Evolutionary conservation across 1,140 invertebrate species (phyloP).

Genomic region (Trichonephila inaurata): DNA sequence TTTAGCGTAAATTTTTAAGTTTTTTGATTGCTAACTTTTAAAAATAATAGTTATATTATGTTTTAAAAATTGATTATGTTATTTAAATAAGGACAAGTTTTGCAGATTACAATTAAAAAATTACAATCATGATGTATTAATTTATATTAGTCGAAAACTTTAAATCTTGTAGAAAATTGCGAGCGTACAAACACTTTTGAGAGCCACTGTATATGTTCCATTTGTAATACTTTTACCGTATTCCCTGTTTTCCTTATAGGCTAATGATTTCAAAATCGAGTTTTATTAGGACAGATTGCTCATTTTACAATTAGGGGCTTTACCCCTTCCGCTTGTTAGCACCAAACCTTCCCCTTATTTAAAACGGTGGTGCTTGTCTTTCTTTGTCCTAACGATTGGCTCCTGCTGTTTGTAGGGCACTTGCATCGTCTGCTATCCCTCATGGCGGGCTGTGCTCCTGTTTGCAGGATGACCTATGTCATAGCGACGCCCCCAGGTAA

Average conservation of each 20-base stretch:
- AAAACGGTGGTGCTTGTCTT: conserved; percentile 46
- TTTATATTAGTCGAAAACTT: too few species aligned
- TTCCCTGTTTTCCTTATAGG: background rate
- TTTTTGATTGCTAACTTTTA: too few species aligned
- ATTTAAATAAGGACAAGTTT: too few species aligned
- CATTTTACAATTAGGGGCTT: conserved; percentile 4
- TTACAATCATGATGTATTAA: too few species aligned
- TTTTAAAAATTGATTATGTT: too few species aligned
- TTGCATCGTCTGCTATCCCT: conserved; percentile 75
- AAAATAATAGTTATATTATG: too few species aligned
- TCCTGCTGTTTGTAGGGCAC: conserved; percentile 76
- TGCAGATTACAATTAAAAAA: too few species aligned
- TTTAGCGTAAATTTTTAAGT: too few species aligned
- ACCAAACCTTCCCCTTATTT: background rate
- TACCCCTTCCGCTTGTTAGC: background rate
- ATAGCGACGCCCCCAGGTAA: conserved; percentile 74
- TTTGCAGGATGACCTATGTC: conserved; percentile 75
- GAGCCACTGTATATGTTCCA: too few species aligned
- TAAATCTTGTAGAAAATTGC: too few species aligned
- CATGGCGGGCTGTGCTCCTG: conserved; percentile 76
- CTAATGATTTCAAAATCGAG: background rate
- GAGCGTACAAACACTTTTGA: too few species aligned
- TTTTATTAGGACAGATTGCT: background rate
- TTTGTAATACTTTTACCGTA: background rate
- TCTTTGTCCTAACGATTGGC: conserved; percentile 58